Base-by-base conservation (phyloP, 2,888 invertebrate species). In the Baccha elongata region DNA sequence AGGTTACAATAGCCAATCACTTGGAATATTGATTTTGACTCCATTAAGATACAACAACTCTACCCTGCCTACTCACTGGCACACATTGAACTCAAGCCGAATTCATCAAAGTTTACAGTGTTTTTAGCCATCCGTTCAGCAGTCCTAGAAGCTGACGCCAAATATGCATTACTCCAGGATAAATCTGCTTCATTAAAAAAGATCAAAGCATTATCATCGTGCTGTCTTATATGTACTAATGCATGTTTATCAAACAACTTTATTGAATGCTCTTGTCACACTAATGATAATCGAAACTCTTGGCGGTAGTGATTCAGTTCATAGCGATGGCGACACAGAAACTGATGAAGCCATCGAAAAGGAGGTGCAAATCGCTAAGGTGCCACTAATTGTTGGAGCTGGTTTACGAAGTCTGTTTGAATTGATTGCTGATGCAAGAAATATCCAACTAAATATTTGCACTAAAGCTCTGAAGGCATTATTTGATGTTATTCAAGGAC, bases 61-160 rank as follows among this genome's bases (percentile, higher is more conserved):
- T 88, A 87, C 85, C 89, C 90, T 7, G 86, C 89, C 2, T 90
- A 90, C 78, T 87, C 90, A 0, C 86, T 89, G 52, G 88, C 89
- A 2, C 89, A 90, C 46, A 90, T 91, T 46, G 90, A 90, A 72
- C 91, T 86, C 87, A 93, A 90, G 90, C 94, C 87, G 90, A 98
- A 98, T 91, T 96, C 97, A 21, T 98, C 98, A 2, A 94, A 95
- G 78, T 98, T 98, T 91, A 95, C 96, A 8, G 96, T 97, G 15
- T 97, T 95, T 90, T 95, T 97, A 7, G 94, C 94, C 69, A 96
- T 98, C 60, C 94, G 98, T 52, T 94, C 94, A 87, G 94, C 95
- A 1, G 94, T 98, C 11, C 91, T 98, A 69, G 94, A 95, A 85
- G 90, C 90, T 1, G 91, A 91, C 72, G 90, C 91, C 0, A 89